Base-by-base conservation (phyloP, 2,113 vertebrate species). In the Pipa parva region DNA sequence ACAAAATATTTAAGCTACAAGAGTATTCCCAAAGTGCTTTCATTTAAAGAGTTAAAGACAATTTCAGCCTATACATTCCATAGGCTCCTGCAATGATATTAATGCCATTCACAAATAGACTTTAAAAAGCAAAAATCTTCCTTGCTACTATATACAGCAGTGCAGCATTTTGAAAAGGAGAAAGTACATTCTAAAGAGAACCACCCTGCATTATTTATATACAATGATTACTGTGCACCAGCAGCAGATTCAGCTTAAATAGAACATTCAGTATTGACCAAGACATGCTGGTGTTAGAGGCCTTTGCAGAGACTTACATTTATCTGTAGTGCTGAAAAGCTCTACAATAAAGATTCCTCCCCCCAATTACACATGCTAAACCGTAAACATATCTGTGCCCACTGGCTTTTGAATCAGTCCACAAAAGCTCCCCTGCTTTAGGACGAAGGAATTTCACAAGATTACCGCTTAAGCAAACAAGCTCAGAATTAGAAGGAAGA, bases 171-270 rank as follows among this genome's bases (percentile, higher is more conserved):
- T 15, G 18, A 20, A 31, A 25, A 49, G 28, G 24, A 31, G 11
- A 24, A 59, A n/a, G 26, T 2, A n/a, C 17, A 28, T 45, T 4
- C 15, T 25, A 12, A 27, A 20, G 65, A 13, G 0, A 1, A 31
- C 67, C 48, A 63, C 74, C 64, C 76, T 60, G 64, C 63, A 75
- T 65, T 75, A 69, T 27, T 54, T 26, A 2, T 22, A 63, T n/a
- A 42, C 46, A 18, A 18, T 63, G 27, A 12, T 39, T 12, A 2
- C 27, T 10, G 39, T 4, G 37, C 45, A 37, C 3, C 4, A 55
- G 28, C 1, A 60, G 58, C 1, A n/a, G 20, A 36, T 70, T 66
- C 59, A 37, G 72, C 51, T 73, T 74, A 58, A 48, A 59, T 64
- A 26, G 21, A 58, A 36, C 25, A 18, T 67, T 59, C n/a, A 21